Evolutionary conservation across 2,797 vertebrate genomes (phyloP).

Genomic region (Spinus pinus): DNA sequence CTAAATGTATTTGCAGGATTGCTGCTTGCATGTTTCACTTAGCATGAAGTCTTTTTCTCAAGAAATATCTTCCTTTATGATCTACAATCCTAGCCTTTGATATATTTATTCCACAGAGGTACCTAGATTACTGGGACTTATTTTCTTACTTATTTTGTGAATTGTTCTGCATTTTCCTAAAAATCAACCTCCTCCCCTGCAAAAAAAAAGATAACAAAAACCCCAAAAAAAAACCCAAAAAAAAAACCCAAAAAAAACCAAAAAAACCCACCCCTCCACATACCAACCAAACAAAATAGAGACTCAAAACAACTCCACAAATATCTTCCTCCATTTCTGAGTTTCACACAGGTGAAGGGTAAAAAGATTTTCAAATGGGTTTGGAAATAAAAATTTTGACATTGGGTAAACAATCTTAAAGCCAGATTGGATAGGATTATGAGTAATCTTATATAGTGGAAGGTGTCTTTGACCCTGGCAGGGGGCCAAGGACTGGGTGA

Average conservation of each 20-base stretch:
- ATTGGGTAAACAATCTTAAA: neutral
- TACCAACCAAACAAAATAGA: neutral
- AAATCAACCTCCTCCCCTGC: rapidly evolving
- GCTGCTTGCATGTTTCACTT: neutral
- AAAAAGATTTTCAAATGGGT: neutral
- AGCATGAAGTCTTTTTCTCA: neutral
- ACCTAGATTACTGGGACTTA: neutral
- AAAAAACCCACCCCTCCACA: neutral
- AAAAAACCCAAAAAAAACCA: neutral
- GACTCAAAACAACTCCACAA: neutral
- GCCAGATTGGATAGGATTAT: neutral
- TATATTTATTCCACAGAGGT: neutral
- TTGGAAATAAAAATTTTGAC: neutral
- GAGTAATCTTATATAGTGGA: neutral
- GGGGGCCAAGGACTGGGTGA: rapidly evolving
- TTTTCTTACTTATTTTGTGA: neutral
- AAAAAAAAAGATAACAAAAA: neutral
- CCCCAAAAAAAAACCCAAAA: neutral
- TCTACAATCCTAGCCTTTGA: neutral
- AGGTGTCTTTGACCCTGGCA: rapidly evolving
- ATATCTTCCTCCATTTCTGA: neutral
- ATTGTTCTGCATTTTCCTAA: neutral
- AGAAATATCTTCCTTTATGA: neutral
- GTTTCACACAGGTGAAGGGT: neutral
- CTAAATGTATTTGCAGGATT: neutral